A percentile compares a stretch with the other conserved stretches of the same genome.
These are phyloP conservation scores for Porites lobata DNA, from an alignment of 92 coral and sea anemone species.

Conservation along the genomic window DNA sequence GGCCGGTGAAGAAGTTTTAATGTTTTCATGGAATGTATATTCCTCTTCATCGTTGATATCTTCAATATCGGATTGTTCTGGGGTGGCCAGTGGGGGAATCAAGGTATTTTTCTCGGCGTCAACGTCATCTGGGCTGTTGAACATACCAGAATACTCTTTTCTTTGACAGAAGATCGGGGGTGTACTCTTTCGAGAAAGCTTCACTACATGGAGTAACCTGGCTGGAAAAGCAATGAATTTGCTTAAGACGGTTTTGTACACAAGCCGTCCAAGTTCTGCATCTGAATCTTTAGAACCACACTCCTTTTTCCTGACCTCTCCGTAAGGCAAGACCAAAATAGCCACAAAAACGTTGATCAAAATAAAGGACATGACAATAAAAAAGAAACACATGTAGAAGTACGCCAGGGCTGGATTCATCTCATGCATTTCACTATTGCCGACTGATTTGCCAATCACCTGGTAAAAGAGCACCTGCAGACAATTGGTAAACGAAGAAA, in stretches of 20 bases:
- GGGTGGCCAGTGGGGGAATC: neutral
- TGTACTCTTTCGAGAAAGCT: neutral
- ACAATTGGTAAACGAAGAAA: constrained; percentile 69
- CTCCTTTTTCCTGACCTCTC: constrained; percentile 42
- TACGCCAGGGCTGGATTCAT: constrained; percentile 59
- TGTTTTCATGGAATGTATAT: neutral
- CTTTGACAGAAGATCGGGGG: neutral
- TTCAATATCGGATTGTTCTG: neutral
- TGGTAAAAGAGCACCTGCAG: constrained; percentile 59
- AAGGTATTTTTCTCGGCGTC: neutral
- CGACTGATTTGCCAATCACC: constrained; percentile 73
- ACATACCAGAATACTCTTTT: neutral
- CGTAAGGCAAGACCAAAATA: constrained; percentile 62
- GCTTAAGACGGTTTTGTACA: neutral
- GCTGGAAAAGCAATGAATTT: neutral
- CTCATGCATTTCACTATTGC: constrained; percentile 53
- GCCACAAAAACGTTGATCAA: constrained; percentile 78
- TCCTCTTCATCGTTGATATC: neutral
- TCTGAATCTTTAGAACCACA: constrained; percentile 30
- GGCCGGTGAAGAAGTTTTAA: neutral
- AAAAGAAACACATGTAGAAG: constrained; percentile 47
- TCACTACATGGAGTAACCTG: neutral
- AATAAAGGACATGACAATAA: constrained; percentile 66
- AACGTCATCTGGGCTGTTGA: neutral
- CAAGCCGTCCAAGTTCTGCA: constrained; percentile 66